phyloP scores from a whole-genome alignment of 1,140 invertebrate species.

The Phymorhynchus buccinoides region DNA sequence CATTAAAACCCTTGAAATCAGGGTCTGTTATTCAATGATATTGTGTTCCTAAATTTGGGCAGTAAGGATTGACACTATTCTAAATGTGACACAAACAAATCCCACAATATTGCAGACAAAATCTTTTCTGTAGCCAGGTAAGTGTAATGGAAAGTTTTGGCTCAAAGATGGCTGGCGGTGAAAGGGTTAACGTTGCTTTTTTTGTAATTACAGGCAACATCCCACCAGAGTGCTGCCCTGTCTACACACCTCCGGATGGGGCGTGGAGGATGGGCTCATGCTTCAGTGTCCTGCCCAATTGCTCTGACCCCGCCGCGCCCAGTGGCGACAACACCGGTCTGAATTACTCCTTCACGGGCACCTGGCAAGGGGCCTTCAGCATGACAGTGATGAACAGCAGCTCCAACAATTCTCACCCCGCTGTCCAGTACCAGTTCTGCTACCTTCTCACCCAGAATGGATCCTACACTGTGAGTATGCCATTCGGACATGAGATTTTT shows the following conservation, averaged over 20 bases:
- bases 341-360: slow-evolving; percentile 5
- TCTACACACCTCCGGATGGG: background rate
- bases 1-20: too few species aligned
- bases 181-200: too few species aligned
- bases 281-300: slow-evolving; percentile 14
- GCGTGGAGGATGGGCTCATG: background rate
- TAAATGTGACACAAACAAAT: too few species aligned
- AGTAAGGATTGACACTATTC: too few species aligned
- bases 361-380: background rate
- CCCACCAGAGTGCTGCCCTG: slow-evolving; percentile 5
- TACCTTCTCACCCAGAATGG: background rate
- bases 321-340: background rate
- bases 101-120: too few species aligned
- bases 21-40: too few species aligned
- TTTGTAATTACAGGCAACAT: slow-evolving; percentile 26
- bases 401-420: background rate
- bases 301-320: slow-evolving; percentile 14
- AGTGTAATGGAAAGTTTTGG: too few species aligned
- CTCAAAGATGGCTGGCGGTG: too few species aligned
- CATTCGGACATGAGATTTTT: too few species aligned
- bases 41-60: too few species aligned
- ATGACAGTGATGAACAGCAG: background rate
- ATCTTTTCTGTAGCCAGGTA: too few species aligned
- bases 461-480: background rate
- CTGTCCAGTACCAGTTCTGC: background rate